These are phyloP conservation scores for Heptranchias perlo DNA, from an alignment of 2,113 vertebrate genomes.

Conservation along the genomic window DNA sequence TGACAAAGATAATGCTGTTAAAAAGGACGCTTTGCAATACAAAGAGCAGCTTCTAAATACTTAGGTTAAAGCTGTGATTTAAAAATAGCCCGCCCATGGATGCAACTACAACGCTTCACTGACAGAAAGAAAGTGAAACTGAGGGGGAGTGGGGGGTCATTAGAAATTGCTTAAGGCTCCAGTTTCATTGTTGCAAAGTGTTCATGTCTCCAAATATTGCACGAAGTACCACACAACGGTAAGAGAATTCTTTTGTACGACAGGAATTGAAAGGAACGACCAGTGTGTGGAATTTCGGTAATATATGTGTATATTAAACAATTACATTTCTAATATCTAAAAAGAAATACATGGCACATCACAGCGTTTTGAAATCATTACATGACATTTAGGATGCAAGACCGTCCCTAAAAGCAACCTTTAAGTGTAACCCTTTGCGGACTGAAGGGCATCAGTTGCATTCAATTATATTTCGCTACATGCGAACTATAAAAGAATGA, in stretches of 20 bases:
- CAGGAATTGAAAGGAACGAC: not conserved
- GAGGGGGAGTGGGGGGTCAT: not conserved
- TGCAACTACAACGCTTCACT: too few relatives aligned
- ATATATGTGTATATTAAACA: not conserved
- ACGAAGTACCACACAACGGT: not conserved
- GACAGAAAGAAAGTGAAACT: slow-evolving; percentile 15
- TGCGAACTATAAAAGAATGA: not conserved
- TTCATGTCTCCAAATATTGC: not conserved
- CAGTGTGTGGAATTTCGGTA: not conserved
- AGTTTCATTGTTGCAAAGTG: not conserved
- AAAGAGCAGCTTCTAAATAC: not conserved
- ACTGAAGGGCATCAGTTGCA: not conserved
- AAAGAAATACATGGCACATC: not conserved
- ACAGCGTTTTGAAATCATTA: not conserved
- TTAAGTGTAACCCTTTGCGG: not conserved
- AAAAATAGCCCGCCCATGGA: slow-evolving; percentile 36
- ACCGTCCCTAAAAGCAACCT: not conserved
- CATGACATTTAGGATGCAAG: not conserved
- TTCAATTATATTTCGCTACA: not conserved
- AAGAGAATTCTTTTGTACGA: not conserved
- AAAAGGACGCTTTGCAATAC: not conserved
- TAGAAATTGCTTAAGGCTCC: not conserved
- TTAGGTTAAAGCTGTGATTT: not conserved
- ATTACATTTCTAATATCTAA: too few relatives aligned
- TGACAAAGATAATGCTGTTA: not conserved